Base-by-base conservation (phyloP, 2,888 invertebrate species). In the Caenorhabditis uteleia region DNA sequence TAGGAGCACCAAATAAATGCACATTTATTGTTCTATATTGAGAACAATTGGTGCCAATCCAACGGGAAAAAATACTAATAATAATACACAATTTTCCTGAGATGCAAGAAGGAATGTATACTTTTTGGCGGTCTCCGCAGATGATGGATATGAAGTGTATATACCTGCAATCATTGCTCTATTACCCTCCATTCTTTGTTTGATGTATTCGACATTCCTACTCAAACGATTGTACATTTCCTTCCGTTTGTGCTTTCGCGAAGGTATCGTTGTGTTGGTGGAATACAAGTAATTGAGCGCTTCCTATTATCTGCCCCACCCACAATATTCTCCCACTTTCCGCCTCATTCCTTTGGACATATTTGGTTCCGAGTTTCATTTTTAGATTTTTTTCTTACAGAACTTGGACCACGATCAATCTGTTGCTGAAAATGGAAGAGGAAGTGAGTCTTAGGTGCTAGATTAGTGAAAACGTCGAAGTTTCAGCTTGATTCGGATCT, bases 401-500 rank as follows among this genome's bases (percentile, higher is more conserved):
- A 36, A 21, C 26, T 48, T 60, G 44, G 23, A 38, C 51, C 26
- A 43, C 20, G 8, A 48, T 27, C 38, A 46, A 48, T 16, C 39
- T 60, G 44, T 39, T 29, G 39, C 26, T 57, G 29, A 57, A 53
- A 39, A 64, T 64, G 64, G 64, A 64, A 36, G 64, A 64, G 14
- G 64, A 64, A 38, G 64, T 64, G 18, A 45, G 50, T 27, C 25
- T 29, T 23, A 18, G 8, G 23, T 16, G 10, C 7, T 45, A 25
- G 20, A 8, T 29, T 36, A 20, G 23, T 8, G 26, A 39, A 25
- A 34, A 14, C 40, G 21, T 14, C 34, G 18, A 14, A 26, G 18
- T 72, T 71, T 31, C 56, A 70, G 74, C 62, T 74, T 21, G 77
- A 77, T 58, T 67, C 70, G 8, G 77, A 77, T 59, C 69, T 77